These are phyloP conservation scores for Anastatus disparis DNA, from an alignment of 1,140 invertebrate genomes.

Conservation along the genomic window DNA sequence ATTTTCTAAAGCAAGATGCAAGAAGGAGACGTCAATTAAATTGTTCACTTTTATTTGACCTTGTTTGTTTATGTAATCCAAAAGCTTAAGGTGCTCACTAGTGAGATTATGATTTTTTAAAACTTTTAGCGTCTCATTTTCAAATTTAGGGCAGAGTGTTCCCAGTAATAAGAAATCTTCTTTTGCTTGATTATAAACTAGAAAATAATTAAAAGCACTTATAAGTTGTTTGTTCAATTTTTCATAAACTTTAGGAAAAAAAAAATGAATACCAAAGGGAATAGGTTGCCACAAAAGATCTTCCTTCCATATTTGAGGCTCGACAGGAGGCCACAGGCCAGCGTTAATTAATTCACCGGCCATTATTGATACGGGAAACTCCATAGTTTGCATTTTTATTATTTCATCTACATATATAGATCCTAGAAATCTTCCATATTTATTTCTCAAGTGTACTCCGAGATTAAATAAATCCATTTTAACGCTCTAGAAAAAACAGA, in stretches of 20 bases:
- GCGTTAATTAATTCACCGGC: constrained; percentile 69
- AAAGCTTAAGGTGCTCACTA: constrained; percentile 34
- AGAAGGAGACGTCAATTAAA: constrained; percentile 47
- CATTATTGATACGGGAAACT: constrained; percentile 68
- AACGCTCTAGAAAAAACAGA: constrained; percentile 39
- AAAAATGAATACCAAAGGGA: constrained; percentile 54
- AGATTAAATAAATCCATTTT: constrained; percentile 54
- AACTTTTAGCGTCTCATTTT: constrained; percentile 37
- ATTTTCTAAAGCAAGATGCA: constrained; percentile 53
- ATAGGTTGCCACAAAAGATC: constrained; percentile 71
- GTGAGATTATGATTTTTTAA: constrained; percentile 24
- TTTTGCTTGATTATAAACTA: constrained; percentile 49
- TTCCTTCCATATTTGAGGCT: constrained; percentile 59
- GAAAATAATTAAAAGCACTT: no score
- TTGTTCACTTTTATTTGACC: constrained; percentile 45
- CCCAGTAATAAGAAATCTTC: constrained; percentile 55
- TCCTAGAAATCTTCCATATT: constrained; percentile 53
- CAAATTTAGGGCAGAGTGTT: constrained; percentile 54
- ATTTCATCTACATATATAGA: constrained; percentile 54
- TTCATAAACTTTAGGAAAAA: no score
- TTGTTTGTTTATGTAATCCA: constrained; percentile 45
- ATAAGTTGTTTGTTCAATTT: no score
- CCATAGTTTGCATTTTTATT: constrained; percentile 65
- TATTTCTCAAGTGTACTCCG: constrained; percentile 51
- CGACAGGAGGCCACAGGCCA: constrained; percentile 65